These are phyloP conservation scores for Reticulitermes speratus DNA, from an alignment of 1,140 invertebrate genomes.

Conservation along the genomic window DNA sequence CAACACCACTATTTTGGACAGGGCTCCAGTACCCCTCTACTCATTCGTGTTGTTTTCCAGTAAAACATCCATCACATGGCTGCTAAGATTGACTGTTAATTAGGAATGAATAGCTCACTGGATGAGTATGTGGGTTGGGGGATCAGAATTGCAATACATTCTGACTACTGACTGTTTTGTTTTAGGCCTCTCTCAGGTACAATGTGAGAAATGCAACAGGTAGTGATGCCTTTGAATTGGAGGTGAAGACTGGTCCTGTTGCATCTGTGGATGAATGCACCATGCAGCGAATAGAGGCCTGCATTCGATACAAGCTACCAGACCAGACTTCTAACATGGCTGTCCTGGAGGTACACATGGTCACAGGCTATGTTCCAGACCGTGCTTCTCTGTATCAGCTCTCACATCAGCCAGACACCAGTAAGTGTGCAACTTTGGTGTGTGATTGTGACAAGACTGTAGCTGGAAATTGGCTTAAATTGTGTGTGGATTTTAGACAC, in stretches of 20 bases:
- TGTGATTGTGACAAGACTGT: background rate
- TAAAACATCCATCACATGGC: too few relatives aligned
- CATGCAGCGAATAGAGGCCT: constrained; percentile 46
- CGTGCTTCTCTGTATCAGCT: constrained; percentile 45
- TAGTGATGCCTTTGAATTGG: constrained; percentile 49
- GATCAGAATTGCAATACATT: too few relatives aligned
- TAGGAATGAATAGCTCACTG: too few relatives aligned
- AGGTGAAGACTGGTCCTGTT: constrained; percentile 42
- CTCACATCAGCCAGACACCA: background rate
- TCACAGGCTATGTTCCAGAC: constrained; percentile 63
- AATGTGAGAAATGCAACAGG: constrained; percentile 48
- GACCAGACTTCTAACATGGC: constrained; percentile 61
- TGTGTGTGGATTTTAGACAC: too few relatives aligned
- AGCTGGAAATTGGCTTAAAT: background rate
- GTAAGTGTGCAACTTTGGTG: background rate
- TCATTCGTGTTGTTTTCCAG: too few relatives aligned
- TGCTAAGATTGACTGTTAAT: too few relatives aligned
- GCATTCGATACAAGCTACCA: constrained; percentile 48
- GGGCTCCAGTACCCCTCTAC: too few relatives aligned
- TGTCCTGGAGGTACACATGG: constrained; percentile 61
- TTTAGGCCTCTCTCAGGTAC: constrained; percentile 44
- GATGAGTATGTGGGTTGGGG: too few relatives aligned
- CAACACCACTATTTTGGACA: too few relatives aligned
- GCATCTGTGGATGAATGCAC: constrained; percentile 46
- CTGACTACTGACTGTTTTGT: background rate